Conservation (phyloP, 2,113 vertebrate genomes). For the Heterotis niloticus region DNA sequence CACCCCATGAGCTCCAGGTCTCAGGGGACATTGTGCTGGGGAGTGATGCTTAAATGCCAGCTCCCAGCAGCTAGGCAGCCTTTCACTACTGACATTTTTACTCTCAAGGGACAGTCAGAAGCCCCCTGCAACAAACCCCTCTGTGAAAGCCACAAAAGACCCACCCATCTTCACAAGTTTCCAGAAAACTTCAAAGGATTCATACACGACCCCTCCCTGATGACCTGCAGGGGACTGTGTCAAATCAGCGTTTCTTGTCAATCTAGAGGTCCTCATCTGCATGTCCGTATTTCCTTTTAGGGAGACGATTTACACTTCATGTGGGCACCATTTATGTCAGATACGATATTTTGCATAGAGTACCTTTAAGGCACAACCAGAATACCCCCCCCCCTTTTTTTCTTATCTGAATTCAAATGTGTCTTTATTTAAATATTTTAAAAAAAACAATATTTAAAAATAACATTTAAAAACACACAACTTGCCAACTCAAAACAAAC, state of each 20-base stretch:
- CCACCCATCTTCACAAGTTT: neutral
- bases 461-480: neutral
- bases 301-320: neutral
- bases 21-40: neutral
- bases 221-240: neutral
- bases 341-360: neutral
- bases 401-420: neutral
- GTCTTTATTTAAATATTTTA: too few species aligned
- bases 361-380: too few species aligned
- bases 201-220: neutral
- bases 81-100: conserved; percentile 24
- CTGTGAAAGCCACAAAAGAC: neutral
- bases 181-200: neutral
- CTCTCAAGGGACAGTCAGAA: neutral
- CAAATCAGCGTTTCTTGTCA: neutral
- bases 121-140: neutral
- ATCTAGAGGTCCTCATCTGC: neutral
- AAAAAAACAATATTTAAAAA: too few species aligned
- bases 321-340: neutral
- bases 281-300: neutral
- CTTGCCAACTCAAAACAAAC: too few species aligned
- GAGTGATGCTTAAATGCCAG: conserved; percentile 16
- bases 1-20: neutral
- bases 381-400: neutral
- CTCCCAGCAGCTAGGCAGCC: neutral